phyloP scores from a whole-genome alignment of 23 tunicate species.

The Trididemnum nubilum region DNA sequence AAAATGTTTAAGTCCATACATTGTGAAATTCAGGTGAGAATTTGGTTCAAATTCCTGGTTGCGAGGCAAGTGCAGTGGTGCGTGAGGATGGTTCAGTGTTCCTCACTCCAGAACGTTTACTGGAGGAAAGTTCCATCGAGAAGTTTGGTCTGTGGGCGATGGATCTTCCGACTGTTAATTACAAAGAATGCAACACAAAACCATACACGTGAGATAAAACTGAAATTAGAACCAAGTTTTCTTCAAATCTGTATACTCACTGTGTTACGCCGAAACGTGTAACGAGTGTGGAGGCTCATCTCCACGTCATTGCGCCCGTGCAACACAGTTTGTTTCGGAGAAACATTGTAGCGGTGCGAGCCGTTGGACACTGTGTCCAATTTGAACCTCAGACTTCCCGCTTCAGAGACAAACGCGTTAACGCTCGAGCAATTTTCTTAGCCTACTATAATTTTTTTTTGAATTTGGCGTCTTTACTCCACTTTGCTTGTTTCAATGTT shows the following conservation, averaged over 20 bases:
- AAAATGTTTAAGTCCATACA: too few relatives aligned
- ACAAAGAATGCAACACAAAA: constrained; percentile 38
- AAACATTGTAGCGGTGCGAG: neutral
- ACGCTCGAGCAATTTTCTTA: too few relatives aligned
- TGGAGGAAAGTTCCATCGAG: constrained; percentile 8
- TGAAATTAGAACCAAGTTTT: too few relatives aligned
- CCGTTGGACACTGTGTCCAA: too few relatives aligned
- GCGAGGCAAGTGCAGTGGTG: constrained; percentile 40
- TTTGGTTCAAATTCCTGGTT: constrained; percentile 14
- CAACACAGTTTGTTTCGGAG: too few relatives aligned
- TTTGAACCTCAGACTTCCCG: too few relatives aligned
- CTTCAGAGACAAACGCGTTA: too few relatives aligned
- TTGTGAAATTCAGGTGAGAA: constrained; percentile 44
- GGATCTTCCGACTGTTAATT: constrained; percentile 58
- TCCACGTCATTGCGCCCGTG: too few relatives aligned
- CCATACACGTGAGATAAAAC: constrained; percentile 43
- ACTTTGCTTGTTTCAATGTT: neutral
- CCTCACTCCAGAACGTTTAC: constrained; percentile 29
- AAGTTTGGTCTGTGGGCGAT: neutral
- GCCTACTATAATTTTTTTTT: neutral
- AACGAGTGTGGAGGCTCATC: too few relatives aligned
- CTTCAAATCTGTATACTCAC: too few relatives aligned
- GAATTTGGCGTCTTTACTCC: neutral
- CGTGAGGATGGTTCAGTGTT: constrained; percentile 54
- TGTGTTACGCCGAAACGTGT: too few relatives aligned